A percentile compares a stretch with the other conserved stretches of the same genome.
Evolutionary conservation across 2,888 invertebrate species (phyloP).

Genomic region (Halocaridina rubra): DNA sequence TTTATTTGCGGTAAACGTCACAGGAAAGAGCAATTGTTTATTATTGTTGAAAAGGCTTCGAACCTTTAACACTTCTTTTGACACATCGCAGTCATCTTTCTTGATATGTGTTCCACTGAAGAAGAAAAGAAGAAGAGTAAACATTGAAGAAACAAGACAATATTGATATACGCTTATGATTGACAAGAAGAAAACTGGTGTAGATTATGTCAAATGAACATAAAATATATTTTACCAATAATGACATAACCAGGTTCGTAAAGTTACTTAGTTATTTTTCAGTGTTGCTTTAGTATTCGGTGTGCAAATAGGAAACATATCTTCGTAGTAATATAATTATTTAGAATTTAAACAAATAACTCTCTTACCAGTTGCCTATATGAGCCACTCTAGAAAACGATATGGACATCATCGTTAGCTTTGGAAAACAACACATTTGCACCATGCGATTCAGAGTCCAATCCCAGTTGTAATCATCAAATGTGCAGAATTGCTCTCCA

Average conservation of each 20-base stretch:
- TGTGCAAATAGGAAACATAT: background rate
- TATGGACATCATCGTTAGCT: slow-evolving; percentile 85
- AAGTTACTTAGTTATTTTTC: background rate
- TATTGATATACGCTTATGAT: no score
- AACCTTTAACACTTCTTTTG: slow-evolving; percentile 66
- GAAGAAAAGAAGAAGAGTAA: background rate
- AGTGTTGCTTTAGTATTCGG: background rate
- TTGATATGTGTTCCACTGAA: slow-evolving; percentile 94
- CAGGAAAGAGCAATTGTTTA: slow-evolving; percentile 70
- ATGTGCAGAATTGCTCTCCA: slow-evolving; percentile 83
- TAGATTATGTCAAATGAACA: no score
- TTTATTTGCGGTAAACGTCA: slow-evolving; percentile 75
- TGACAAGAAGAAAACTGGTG: no score
- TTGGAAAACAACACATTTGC: slow-evolving; percentile 72
- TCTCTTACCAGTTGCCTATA: slow-evolving; percentile 93
- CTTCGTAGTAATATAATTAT: background rate
- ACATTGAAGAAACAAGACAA: no score
- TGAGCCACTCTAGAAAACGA: slow-evolving; percentile 96
- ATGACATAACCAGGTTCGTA: background rate
- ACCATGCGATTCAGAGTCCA: slow-evolving; percentile 88
- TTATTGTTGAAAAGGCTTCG: slow-evolving; percentile 68
- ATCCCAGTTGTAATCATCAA: slow-evolving; percentile 99
- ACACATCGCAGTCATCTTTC: slow-evolving; percentile 83
- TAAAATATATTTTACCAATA: no score
- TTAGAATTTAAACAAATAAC: background rate